These are phyloP conservation scores for Proisotoma minuta DNA, from an alignment of 2,888 invertebrate genomes.

Conservation along the genomic window DNA sequence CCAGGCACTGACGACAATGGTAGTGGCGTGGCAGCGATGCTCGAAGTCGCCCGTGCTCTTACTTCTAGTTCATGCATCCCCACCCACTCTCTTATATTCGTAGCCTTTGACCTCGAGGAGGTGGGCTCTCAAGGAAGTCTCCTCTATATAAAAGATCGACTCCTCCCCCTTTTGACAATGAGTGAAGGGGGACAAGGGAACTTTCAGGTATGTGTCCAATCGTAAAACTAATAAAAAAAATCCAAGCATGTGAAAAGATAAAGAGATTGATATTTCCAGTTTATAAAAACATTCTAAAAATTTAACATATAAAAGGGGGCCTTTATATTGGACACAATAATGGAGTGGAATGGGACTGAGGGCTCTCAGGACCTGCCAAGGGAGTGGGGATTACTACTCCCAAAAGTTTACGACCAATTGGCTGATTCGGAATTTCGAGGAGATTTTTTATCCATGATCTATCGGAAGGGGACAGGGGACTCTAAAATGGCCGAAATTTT, in stretches of 20 bases:
- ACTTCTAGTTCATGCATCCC: slow-evolving; percentile 47
- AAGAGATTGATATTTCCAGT: too few relatives aligned
- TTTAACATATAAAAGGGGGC: slow-evolving; percentile 46
- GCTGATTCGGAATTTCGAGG: slow-evolving; percentile 47
- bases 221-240: too few relatives aligned
- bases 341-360: slow-evolving; percentile 49
- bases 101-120: slow-evolving; percentile 51
- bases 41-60: slow-evolving; percentile 49
- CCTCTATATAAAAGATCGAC: slow-evolving; percentile 49
- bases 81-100: slow-evolving; percentile 50
- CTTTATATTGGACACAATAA: slow-evolving; percentile 50
- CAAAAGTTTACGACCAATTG: slow-evolving; percentile 43
- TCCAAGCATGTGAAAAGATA: too few relatives aligned
- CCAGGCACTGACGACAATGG: slow-evolving; percentile 50
- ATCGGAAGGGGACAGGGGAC: slow-evolving; percentile 49
- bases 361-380: slow-evolving; percentile 48
- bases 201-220: too few relatives aligned
- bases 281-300: too few relatives aligned
- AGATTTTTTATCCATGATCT: slow-evolving; percentile 50
- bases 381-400: slow-evolving; percentile 47
- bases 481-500: slow-evolving; percentile 47
- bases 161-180: too few relatives aligned
- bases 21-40: slow-evolving; percentile 50
- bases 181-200: too few relatives aligned
- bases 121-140: slow-evolving; percentile 49